These are phyloP conservation scores for Yponomeuta malinellus DNA, from an alignment of 2,888 invertebrate genomes.

Conservation along the genomic window DNA sequence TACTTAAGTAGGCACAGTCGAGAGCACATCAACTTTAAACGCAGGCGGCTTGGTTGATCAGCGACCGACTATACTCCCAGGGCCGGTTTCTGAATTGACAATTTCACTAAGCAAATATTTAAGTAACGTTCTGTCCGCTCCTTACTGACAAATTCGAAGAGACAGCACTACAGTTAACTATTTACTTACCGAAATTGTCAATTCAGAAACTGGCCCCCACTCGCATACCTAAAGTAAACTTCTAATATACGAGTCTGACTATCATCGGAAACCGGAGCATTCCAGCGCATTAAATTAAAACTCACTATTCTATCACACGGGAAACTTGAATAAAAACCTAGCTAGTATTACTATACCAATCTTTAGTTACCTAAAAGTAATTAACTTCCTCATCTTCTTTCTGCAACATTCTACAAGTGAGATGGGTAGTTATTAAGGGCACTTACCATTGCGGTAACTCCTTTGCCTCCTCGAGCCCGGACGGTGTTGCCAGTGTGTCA, in stretches of 20 bases:
- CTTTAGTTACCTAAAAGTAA: not conserved
- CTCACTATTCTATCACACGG: not conserved
- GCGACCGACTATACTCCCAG: too few relatives aligned
- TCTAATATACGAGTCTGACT: too few relatives aligned
- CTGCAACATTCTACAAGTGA: not conserved
- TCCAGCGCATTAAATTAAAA: not conserved
- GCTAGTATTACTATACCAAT: not conserved
- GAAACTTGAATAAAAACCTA: not conserved
- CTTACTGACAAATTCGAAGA: too few relatives aligned
- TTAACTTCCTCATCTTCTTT: too few relatives aligned
- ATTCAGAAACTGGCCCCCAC: too few relatives aligned
- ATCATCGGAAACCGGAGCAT: not conserved
- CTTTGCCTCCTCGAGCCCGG: constrained; percentile 67
- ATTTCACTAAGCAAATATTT: too few relatives aligned
- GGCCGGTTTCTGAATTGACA: too few relatives aligned
- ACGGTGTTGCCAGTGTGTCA: constrained; percentile 68
- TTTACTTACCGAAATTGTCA: too few relatives aligned
- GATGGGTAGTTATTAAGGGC: not conserved
- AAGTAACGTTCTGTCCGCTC: too few relatives aligned
- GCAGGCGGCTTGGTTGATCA: not conserved
- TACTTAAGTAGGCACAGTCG: not conserved
- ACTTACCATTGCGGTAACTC: constrained; percentile 66
- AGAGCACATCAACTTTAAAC: not conserved
- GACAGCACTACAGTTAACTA: too few relatives aligned
- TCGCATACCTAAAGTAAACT: too few relatives aligned